Evolutionary conservation across 2,888 invertebrate species (phyloP).

Genomic region (Andrena chrysosceles): DNA sequence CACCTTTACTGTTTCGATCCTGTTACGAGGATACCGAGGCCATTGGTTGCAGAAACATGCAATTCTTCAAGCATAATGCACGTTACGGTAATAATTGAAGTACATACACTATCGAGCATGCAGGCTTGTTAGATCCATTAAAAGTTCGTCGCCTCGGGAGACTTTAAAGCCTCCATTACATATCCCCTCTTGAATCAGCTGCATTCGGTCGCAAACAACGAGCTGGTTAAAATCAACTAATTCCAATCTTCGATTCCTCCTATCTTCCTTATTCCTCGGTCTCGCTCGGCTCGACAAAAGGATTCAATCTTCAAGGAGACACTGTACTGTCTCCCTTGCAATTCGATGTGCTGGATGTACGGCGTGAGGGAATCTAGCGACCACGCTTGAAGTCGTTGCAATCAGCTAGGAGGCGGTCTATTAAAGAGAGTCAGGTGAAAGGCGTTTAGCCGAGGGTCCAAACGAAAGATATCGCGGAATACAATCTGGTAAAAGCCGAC

Average conservation of each 20-base stretch:
- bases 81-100: background rate
- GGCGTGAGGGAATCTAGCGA: background rate
- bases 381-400: conserved; percentile 21
- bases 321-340: background rate
- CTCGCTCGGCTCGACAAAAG: background rate
- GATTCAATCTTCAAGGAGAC: conserved; percentile 13
- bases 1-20: background rate
- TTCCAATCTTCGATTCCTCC: background rate
- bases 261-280: background rate
- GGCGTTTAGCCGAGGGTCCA: conserved; percentile 43
- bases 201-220: background rate
- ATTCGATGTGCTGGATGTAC: background rate
- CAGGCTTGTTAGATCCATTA: background rate
- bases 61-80: background rate
- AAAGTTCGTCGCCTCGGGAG: background rate
- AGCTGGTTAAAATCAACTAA: background rate
- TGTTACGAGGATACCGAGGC: background rate
- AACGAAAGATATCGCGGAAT: conserved; percentile 71
- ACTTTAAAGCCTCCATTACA: background rate
- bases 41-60: no score
- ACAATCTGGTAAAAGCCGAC: conserved; percentile 82
- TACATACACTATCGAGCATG: no score
- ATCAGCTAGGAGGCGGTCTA: conserved; percentile 39
- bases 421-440: conserved; percentile 56
- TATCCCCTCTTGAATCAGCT: background rate